Evolutionary conservation across 2,113 vertebrate species (phyloP).

Genomic region (Callaeas wilsoni): DNA sequence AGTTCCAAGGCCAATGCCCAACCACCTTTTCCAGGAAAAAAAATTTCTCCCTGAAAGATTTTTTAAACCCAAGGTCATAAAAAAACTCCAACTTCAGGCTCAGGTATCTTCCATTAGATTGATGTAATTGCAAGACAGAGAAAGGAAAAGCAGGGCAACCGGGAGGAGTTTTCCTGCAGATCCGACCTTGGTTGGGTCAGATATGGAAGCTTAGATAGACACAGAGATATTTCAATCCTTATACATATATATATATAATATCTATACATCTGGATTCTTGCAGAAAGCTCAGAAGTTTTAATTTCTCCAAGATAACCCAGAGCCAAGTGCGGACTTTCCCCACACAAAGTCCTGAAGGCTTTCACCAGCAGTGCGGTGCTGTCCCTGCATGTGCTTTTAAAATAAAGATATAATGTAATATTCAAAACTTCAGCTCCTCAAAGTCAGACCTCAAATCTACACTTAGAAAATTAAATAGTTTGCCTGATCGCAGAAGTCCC

Average conservation of each 20-base stretch:
- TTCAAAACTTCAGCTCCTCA: neutral
- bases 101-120: rapidly evolving
- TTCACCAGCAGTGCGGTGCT: neutral
- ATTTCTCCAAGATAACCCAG: neutral
- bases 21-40: neutral
- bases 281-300: neutral
- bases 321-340: neutral
- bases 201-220: neutral
- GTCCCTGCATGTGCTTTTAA: neutral
- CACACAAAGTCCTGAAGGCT: neutral
- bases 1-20: rapidly evolving
- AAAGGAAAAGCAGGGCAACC: neutral
- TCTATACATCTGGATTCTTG: too few relatives aligned
- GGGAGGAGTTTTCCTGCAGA: neutral
- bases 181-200: too few relatives aligned
- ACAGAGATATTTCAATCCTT: neutral
- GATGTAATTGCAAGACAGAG: neutral
- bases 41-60: neutral
- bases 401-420: neutral
- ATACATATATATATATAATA: neutral
- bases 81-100: rapidly evolving
- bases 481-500: neutral
- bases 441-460: neutral
- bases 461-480: neutral
- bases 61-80: neutral